phyloP scores from a whole-genome alignment of 2,888 invertebrate genomes.

The Nyleta sp. region DNA sequence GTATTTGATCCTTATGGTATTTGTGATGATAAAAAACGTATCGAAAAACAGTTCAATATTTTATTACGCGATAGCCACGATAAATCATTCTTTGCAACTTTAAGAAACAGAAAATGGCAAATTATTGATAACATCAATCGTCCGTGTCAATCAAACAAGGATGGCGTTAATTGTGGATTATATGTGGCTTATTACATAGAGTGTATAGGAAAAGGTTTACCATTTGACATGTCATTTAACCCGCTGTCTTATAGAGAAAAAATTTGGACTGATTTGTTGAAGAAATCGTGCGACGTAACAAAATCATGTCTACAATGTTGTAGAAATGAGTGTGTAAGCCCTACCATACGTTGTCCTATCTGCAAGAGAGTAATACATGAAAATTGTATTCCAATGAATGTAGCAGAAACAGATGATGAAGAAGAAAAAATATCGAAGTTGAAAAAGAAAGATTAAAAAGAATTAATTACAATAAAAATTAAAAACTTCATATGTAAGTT shows the following conservation, averaged over 20 bases:
- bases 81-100: background rate
- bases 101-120: background rate
- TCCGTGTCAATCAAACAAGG: background rate
- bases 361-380: background rate
- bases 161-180: background rate
- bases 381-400: background rate
- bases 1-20: conserved; percentile 24
- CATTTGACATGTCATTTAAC: conserved; percentile 6
- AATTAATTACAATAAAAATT: no score
- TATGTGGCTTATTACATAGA: conserved; percentile 17
- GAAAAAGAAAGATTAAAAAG: no score
- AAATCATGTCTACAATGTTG: background rate
- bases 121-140: background rate
- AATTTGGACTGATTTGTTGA: background rate
- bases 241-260: background rate
- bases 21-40: background rate
- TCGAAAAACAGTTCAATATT: background rate
- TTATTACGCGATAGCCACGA: background rate
- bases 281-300: background rate
- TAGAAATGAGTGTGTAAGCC: background rate
- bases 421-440: background rate
- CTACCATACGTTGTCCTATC: background rate
- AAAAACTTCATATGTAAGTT: no score
- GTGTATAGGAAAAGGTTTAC: background rate
- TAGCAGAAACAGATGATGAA: background rate